A percentile compares a stretch with the other conserved stretches of the same genome.
phyloP scores from a whole-genome alignment of 2,797 vertebrate species.

The Melanotaenia maccullochi region DNA sequence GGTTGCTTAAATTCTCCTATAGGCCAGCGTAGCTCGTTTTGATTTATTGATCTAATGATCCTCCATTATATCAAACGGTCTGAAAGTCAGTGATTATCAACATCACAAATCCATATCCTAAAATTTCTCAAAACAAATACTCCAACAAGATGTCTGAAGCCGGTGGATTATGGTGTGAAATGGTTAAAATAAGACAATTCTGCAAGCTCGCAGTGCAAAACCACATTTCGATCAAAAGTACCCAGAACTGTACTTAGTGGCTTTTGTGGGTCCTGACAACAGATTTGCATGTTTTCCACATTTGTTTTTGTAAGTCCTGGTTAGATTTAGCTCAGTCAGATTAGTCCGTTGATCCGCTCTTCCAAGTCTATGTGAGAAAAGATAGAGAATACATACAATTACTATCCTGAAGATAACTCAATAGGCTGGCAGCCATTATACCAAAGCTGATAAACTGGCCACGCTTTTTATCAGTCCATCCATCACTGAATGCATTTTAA shows the following conservation, averaged over 20 bases:
- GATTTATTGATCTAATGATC: background rate
- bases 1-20: background rate
- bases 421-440: too few relatives aligned
- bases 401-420: too few relatives aligned
- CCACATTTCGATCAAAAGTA: background rate
- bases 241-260: too few relatives aligned
- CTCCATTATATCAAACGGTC: background rate
- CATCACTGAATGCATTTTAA: too few relatives aligned
- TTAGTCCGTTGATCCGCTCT: too few relatives aligned
- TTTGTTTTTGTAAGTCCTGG: background rate
- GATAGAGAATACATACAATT: too few relatives aligned
- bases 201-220: background rate
- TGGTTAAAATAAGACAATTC: background rate
- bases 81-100: background rate
- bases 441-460: too few relatives aligned
- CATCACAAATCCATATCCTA: background rate
- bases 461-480: too few relatives aligned
- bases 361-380: too few relatives aligned
- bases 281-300: background rate
- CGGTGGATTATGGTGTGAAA: background rate
- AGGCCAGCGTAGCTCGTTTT: too few relatives aligned
- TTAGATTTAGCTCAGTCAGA: background rate
- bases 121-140: background rate
- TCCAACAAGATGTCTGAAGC: background rate
- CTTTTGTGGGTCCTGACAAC: background rate